Percentiles rank a stretch among this genome's conserved stretches.
phyloP scores from a whole-genome alignment of 2,888 invertebrate genomes.

The Odontomyia ornata region DNA sequence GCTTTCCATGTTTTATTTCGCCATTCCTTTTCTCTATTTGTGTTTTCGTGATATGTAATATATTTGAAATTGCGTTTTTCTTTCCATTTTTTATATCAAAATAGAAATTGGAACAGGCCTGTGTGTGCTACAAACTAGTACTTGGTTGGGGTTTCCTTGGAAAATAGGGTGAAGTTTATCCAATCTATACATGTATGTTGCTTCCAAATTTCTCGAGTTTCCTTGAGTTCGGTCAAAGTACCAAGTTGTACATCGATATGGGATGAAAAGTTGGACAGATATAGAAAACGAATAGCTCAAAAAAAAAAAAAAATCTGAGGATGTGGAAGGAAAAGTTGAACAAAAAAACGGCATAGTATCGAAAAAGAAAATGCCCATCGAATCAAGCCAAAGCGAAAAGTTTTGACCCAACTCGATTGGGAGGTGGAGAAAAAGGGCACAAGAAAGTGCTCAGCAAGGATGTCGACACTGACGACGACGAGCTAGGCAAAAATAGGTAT shows the following conservation, averaged over 20 bases:
- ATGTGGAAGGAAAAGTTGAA: conserved; percentile 18
- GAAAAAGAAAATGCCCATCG: conserved; percentile 31
- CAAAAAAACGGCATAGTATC: conserved; percentile 32
- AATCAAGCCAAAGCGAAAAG: conserved; percentile 18
- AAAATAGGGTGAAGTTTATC: conserved; percentile 11
- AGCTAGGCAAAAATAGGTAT: neutral
- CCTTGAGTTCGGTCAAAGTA: conserved; percentile 13
- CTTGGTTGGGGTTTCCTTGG: neutral
- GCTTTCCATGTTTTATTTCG: conserved; percentile 14
- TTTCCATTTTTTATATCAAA: conserved; percentile 7
- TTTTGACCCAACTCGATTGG: neutral
- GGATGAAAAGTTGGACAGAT: conserved; percentile 41
- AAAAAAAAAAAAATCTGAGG: neutral
- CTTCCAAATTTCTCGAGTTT: neutral
- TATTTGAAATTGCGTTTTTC: conserved; percentile 35
- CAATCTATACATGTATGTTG: conserved; percentile 15
- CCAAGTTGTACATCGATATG: conserved; percentile 31
- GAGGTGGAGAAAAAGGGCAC: neutral
- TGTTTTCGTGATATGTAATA: conserved; percentile 33
- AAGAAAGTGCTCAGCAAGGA: neutral
- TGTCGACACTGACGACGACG: neutral
- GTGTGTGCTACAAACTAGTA: conserved; percentile 19
- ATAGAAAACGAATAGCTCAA: conserved; percentile 27
- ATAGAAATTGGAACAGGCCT: conserved; percentile 13
- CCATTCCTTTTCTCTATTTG: conserved; percentile 9